Conservation (phyloP, 2,113 vertebrate species). For the Orycteropus afer region DNA sequence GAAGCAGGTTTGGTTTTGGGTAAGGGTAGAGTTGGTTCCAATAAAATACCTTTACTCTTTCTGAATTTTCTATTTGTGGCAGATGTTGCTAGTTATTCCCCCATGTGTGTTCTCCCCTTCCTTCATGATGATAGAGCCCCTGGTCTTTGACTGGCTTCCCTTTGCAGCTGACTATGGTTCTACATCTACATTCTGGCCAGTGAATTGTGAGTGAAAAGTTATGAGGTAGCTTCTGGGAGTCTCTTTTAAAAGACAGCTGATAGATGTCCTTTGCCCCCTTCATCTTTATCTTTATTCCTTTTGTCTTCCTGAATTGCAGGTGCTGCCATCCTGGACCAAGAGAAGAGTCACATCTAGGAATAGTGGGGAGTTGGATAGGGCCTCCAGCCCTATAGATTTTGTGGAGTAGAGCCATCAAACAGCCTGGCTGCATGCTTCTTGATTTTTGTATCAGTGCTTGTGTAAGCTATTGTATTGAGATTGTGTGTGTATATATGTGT, state of each 20-base stretch:
- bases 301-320: neutral
- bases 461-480: neutral
- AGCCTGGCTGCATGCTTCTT: neutral
- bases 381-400: neutral
- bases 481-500: neutral
- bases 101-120: neutral
- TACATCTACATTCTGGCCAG: neutral
- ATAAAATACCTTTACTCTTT: neutral
- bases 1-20: too few relatives aligned
- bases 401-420: neutral
- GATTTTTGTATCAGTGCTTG: neutral
- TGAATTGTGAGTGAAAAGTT: neutral
- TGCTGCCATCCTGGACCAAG: neutral
- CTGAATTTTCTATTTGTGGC: neutral
- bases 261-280: neutral
- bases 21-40: neutral
- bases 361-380: neutral
- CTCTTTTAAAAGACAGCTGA: neutral
- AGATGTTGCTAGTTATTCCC: neutral
- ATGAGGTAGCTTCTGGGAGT: neutral
- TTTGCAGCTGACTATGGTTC: neutral
- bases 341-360: neutral
- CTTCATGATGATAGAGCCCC: neutral
- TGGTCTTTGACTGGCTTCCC: neutral
- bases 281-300: neutral